Evolutionary conservation across 2,888 invertebrate genomes (phyloP), one percentile per base, ranked within the genome.

Genomic region (Drosophila putrida): DNA sequence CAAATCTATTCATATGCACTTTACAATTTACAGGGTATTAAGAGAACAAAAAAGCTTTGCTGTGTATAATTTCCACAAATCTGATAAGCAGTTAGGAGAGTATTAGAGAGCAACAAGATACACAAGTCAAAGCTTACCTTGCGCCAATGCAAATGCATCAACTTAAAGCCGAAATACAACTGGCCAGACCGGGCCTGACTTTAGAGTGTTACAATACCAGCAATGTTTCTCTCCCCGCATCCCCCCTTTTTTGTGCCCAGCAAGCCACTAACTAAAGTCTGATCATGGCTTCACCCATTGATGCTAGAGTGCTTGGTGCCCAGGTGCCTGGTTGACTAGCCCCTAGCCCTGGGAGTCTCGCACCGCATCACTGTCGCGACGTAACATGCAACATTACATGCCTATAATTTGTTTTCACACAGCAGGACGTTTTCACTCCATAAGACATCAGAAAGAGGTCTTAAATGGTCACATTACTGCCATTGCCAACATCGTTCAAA

Each of bases 351-450:
- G 69, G 53, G 67, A 59, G 67, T 54, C 70, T 38, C 15, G 39
- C 39, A 67, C 57, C 57, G 36, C 50, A 50, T 47, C 63, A 49
- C 54, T 54, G 67, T 68, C 76, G 75, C 79, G 78, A 80, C 80
- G 82, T 88, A 90, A 90, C 90, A 90, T 90, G 90, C 90, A 90
- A 90, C 90, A 90, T 90, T 90, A 90, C 90, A 90, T 90, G 90
- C 90, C 88, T 89, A 88, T 90, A 90, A 90, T 90, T 90, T 90
- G 90, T 90, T 90, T 90, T 90, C 87, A 89, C 89, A 90, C 90
- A 90, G 90, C 90, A 90, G 90, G 90, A 90, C 89, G 90, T 90
- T 90, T 90, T 90, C 90, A 90, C 90, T 90, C 90, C 76, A 90
- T 90, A 90, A 90, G 90, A 90, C 89, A 90, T 90, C 90, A 90